Evolutionary conservation across 2,888 invertebrate genomes (phyloP).

Genomic region (Pediacus dermestoides): DNA sequence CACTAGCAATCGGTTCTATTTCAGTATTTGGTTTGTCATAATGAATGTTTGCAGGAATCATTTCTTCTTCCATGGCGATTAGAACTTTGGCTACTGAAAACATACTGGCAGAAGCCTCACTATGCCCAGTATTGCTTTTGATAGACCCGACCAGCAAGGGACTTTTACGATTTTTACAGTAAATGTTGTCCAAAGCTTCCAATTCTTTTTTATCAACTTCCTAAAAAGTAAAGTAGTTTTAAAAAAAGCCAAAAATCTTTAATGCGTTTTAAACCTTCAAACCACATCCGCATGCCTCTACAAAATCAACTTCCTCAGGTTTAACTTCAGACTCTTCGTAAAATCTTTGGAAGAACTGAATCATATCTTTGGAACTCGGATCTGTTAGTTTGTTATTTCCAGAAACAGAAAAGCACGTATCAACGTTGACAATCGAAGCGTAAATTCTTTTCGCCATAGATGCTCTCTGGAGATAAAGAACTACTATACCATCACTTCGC

Average conservation of each 20-base stretch:
- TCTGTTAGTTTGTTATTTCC: constrained; percentile 46
- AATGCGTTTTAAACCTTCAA: constrained; percentile 57
- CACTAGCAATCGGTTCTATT: neutral
- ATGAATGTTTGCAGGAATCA: constrained; percentile 88
- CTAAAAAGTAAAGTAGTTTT: constrained; percentile 39
- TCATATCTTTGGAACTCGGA: constrained; percentile 45
- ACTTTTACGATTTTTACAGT: constrained; percentile 72
- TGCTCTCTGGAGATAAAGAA: constrained; percentile 69
- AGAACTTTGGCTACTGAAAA: constrained; percentile 86
- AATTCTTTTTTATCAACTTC: constrained; percentile 67
- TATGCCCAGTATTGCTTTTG: constrained; percentile 97
- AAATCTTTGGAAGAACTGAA: constrained; percentile 54
- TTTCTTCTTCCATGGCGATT: constrained; percentile 85
- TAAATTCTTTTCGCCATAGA: constrained; percentile 53
- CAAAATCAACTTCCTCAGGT: constrained; percentile 44
- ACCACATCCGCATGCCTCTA: constrained; percentile 47
- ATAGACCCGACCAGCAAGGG: constrained; percentile 91
- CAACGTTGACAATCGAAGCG: constrained; percentile 55
- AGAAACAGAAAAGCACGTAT: constrained; percentile 57
- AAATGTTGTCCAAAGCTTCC: constrained; percentile 84
- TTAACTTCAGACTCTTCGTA: constrained; percentile 53
- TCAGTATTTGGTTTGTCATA: constrained; percentile 84
- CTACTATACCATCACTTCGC: constrained; percentile 76
- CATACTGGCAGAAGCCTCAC: constrained; percentile 86
- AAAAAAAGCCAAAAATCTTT: constrained; percentile 9